Evolutionary conservation across 1,140 invertebrate species (phyloP).

Genomic region (Andricus grossulariae): DNA sequence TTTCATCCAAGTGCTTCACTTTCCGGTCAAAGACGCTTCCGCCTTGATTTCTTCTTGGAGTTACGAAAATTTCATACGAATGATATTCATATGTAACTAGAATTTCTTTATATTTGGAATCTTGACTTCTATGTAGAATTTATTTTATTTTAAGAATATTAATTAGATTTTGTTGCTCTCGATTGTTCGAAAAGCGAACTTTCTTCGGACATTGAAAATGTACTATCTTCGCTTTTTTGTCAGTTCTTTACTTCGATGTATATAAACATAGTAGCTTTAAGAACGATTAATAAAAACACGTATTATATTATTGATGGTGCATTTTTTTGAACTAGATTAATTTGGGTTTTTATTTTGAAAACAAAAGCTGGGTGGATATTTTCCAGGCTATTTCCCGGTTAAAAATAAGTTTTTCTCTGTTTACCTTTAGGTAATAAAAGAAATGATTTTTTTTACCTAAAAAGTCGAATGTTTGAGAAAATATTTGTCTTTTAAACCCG

Average conservation of each 20-base stretch:
- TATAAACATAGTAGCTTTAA: neutral
- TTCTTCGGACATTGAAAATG: neutral
- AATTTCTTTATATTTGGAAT: neutral
- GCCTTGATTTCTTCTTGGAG: slow-evolving; percentile 9
- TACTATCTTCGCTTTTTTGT: neutral
- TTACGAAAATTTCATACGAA: slow-evolving; percentile 9
- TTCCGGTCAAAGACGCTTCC: neutral
- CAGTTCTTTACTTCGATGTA: slow-evolving; percentile 10
- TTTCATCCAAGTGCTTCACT: neutral
- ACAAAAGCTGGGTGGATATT: too few species aligned
- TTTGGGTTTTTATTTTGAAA: too few species aligned
- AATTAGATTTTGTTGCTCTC: neutral
- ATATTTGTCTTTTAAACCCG: too few species aligned
- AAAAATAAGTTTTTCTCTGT: too few species aligned
- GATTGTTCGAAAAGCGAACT: neutral
- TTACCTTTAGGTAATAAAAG: too few species aligned
- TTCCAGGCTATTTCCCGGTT: too few species aligned
- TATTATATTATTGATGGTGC: neutral
- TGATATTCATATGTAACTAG: neutral
- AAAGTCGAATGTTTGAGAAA: too few species aligned
- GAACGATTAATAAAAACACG: slow-evolving; percentile 4
- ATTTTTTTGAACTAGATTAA: neutral
- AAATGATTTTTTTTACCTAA: too few species aligned
- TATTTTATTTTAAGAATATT: neutral
- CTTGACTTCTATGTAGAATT: neutral